Evolutionary conservation across 2,113 vertebrate species (phyloP).

Genomic region (Crotalus viridis): DNA sequence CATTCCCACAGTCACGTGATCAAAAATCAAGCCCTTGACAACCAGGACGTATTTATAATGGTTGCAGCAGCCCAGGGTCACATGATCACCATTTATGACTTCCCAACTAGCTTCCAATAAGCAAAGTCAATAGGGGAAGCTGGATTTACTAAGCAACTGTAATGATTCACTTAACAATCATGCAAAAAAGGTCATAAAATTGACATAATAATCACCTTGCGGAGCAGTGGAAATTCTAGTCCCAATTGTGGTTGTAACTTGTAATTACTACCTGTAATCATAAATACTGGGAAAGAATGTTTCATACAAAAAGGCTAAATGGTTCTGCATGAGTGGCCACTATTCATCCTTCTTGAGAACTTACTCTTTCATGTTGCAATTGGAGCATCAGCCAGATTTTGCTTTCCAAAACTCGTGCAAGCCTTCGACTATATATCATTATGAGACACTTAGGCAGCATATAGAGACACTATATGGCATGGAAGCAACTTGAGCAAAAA

Average conservation of each 20-base stretch:
- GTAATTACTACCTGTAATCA: neutral
- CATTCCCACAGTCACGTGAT: neutral
- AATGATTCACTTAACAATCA: neutral
- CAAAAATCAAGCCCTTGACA: neutral
- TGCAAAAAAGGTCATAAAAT: neutral
- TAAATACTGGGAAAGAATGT: neutral
- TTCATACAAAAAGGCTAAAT: neutral
- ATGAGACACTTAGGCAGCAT: neutral
- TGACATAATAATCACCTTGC: neutral
- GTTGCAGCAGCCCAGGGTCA: neutral
- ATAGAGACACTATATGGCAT: neutral
- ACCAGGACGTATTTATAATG: neutral
- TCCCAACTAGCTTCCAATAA: neutral
- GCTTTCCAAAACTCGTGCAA: neutral
- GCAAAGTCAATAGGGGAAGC: neutral
- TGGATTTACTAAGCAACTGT: neutral
- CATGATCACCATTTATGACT: neutral
- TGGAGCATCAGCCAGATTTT: neutral
- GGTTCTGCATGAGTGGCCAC: neutral
- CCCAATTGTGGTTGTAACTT: neutral
- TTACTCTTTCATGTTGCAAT: neutral
- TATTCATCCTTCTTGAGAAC: neutral
- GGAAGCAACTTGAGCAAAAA: neutral
- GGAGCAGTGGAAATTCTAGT: neutral
- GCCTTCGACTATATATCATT: neutral